A percentile compares a stretch with the other conserved stretches of the same genome.
phyloP scores from a whole-genome alignment of 2,888 invertebrate species.

The Cremastobaeus sp. region DNA sequence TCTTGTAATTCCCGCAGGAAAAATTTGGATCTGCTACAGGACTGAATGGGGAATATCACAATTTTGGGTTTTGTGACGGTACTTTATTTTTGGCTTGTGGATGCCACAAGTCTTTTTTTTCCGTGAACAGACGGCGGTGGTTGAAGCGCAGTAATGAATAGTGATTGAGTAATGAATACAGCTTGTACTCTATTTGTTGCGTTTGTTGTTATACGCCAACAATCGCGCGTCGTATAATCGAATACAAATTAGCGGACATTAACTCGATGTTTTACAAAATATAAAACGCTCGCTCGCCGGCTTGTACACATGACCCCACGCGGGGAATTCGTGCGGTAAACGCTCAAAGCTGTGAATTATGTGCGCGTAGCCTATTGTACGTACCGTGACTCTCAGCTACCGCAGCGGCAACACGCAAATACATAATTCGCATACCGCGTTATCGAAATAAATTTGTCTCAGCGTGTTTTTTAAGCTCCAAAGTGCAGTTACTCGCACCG shows the following conservation, averaged over 20 bases:
- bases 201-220: too few species aligned
- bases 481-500: conserved; percentile 40
- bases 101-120: too few species aligned
- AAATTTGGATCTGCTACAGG: too few species aligned
- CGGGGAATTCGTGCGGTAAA: conserved; percentile 60
- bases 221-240: conserved; percentile 7
- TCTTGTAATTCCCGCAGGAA: too few species aligned
- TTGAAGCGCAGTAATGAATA: too few species aligned
- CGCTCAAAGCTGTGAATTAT: conserved; percentile 62
- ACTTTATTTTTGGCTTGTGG: too few species aligned
- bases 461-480: conserved; percentile 39
- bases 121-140: too few species aligned
- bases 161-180: too few species aligned
- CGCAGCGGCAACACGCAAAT: conserved; percentile 46
- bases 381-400: conserved; percentile 54
- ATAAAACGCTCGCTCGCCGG: conserved; percentile 37
- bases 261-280: conserved; percentile 45
- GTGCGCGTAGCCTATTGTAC: conserved; percentile 48
- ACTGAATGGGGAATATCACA: too few species aligned
- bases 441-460: conserved; percentile 59
- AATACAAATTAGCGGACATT: conserved; percentile 30
- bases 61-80: too few species aligned
- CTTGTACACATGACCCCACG: conserved; percentile 46
- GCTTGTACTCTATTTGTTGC: too few species aligned
- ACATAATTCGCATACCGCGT: conserved; percentile 59